These are phyloP conservation scores for Orchestes rusci DNA, from an alignment of 2,888 invertebrate genomes.

Conservation along the genomic window DNA sequence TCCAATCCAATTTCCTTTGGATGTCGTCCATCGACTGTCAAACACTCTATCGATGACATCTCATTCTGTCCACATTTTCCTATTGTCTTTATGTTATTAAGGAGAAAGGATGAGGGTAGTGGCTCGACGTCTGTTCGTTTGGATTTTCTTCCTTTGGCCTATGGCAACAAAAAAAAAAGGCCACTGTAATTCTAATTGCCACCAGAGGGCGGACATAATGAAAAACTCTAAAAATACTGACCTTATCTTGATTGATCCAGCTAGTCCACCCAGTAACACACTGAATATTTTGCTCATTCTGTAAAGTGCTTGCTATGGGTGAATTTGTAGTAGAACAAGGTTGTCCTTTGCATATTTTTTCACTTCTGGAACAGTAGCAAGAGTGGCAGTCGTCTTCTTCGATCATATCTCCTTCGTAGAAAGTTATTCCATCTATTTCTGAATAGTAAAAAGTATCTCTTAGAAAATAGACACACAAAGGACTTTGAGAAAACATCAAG, in stretches of 20 bases:
- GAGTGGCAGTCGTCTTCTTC: conserved; percentile 72
- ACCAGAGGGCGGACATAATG: no score
- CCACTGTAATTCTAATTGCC: no score
- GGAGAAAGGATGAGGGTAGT: conserved; percentile 49
- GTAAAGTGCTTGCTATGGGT: conserved; percentile 27
- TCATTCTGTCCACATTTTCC: conserved; percentile 47
- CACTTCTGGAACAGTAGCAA: conserved; percentile 67
- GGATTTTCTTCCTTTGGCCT: conserved; percentile 19
- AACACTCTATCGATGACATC: conserved; percentile 70
- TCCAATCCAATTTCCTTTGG: conserved; percentile 63
- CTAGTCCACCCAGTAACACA: conserved; percentile 60
- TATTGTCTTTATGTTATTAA: conserved; percentile 45
- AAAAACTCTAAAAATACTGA: no score
- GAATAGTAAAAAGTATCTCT: neutral
- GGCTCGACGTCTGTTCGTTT: conserved; percentile 51
- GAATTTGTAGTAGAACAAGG: conserved; percentile 51
- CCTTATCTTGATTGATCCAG: conserved; percentile 64
- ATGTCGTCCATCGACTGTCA: conserved; percentile 57
- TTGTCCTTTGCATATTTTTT: conserved; percentile 62
- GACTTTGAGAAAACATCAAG: no score
- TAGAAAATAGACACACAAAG: no score
- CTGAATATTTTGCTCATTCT: conserved; percentile 19
- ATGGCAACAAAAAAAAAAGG: no score
- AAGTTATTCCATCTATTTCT: conserved; percentile 56
- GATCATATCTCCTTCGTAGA: conserved; percentile 68